Percentiles rank a stretch among this genome's conserved stretches.
phyloP scores from a whole-genome alignment of 2,113 vertebrate species.

The Chauna torquata region DNA sequence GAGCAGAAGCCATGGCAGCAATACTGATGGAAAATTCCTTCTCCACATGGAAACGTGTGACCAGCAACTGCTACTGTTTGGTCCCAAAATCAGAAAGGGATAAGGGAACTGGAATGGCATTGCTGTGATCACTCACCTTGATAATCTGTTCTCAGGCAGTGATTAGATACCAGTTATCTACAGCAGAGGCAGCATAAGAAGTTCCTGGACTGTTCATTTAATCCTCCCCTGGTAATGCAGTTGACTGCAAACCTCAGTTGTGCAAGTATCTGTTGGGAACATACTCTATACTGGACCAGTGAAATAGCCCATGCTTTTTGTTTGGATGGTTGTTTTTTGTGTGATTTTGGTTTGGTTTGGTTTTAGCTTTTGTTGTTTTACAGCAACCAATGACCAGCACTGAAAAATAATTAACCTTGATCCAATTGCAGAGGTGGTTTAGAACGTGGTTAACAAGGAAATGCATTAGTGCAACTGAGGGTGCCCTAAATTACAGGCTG shows the following conservation, averaged over 20 bases:
- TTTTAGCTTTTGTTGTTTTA: neutral
- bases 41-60: fast-evolving
- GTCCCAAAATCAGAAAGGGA: neutral
- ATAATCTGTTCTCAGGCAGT: neutral
- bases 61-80: neutral
- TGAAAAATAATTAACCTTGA: neutral
- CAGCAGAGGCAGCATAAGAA: neutral
- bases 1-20: neutral
- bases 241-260: neutral
- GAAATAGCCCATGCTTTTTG: neutral
- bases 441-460: neutral
- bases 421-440: neutral
- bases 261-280: neutral
- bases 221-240: neutral
- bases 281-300: neutral
- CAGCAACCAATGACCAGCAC: neutral
- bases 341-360: too few relatives aligned
- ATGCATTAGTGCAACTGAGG: neutral
- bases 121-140: fast-evolving
- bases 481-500: neutral
- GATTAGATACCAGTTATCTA: neutral
- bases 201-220: neutral
- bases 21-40: neutral
- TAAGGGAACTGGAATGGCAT: neutral
- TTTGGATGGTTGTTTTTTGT: neutral